Evolutionary conservation across 2,888 invertebrate species (phyloP).

Genomic region (Aproaerema taeniolella): DNA sequence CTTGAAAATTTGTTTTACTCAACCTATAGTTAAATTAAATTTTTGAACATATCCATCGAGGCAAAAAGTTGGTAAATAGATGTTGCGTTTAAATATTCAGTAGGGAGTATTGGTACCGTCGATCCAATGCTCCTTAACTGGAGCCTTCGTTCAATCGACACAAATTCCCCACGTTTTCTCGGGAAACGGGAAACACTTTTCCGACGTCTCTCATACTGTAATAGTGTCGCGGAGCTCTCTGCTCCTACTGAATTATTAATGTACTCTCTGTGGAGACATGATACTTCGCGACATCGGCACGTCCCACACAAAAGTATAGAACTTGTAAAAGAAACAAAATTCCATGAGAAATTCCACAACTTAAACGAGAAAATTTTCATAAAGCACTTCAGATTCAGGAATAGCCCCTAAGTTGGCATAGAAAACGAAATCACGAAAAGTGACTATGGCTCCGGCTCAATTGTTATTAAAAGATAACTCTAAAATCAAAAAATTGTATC

Average conservation of each 20-base stretch:
- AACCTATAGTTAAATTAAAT: slow-evolving; percentile 6
- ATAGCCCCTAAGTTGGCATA: too few species aligned
- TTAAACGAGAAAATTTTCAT: too few species aligned
- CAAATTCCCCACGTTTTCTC: slow-evolving; percentile 27
- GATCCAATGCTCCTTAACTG: slow-evolving; percentile 19
- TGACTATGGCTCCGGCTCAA: too few species aligned
- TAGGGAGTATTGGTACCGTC: not conserved
- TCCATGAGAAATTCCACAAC: too few species aligned
- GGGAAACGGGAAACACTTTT: slow-evolving; percentile 25
- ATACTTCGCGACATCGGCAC: slow-evolving; percentile 54
- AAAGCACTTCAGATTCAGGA: too few species aligned
- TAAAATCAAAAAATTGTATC: too few species aligned
- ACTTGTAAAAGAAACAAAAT: too few species aligned
- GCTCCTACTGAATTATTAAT: slow-evolving; percentile 64
- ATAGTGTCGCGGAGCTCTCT: slow-evolving; percentile 19
- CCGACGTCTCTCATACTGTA: slow-evolving; percentile 17
- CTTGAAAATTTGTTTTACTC: not conserved
- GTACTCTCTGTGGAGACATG: slow-evolving; percentile 42
- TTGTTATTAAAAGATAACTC: too few species aligned
- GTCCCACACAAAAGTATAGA: slow-evolving; percentile 30
- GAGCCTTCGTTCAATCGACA: slow-evolving; percentile 26
- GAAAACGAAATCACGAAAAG: too few species aligned
- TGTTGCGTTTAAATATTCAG: slow-evolving; percentile 12
- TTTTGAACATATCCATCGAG: slow-evolving; percentile 3
- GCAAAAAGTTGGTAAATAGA: slow-evolving; percentile 4